phyloP scores from a whole-genome alignment of 2,888 invertebrate species.

The Yponomeuta sedellus region DNA sequence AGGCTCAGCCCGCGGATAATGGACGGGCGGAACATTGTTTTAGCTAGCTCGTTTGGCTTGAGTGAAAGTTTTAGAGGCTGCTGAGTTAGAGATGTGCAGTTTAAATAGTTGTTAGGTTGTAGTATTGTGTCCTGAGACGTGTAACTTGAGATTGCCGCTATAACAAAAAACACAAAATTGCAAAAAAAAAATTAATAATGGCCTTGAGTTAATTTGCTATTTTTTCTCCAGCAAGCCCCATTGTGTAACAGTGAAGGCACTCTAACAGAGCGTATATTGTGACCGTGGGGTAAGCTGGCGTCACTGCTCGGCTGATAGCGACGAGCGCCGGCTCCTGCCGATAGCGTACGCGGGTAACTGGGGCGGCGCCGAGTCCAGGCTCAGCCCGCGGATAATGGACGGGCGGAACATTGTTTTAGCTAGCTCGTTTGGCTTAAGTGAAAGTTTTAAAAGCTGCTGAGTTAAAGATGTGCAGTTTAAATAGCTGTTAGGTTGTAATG shows the following conservation, averaged over 20 bases:
- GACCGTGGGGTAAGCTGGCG: conserved; percentile 31
- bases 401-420: conserved; percentile 53
- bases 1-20: conserved; percentile 52
- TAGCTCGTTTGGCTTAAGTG: background rate
- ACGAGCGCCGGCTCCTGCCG: conserved; percentile 67
- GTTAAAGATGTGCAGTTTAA: background rate
- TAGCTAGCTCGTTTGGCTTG: background rate
- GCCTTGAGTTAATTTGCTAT: no score
- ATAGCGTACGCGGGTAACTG: conserved; percentile 53
- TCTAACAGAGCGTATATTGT: background rate
- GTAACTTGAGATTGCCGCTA: no score
- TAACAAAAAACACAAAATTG: no score
- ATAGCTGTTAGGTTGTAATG: background rate
- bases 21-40: conserved; percentile 57
- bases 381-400: conserved; percentile 40
- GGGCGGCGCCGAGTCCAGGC: conserved; percentile 43
- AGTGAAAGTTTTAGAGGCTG: background rate
- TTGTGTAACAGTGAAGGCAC: no score
- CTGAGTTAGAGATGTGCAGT: background rate
- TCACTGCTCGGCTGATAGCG: conserved; percentile 62
- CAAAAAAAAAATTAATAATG: no score
- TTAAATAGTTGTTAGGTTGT: background rate
- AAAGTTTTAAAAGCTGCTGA: background rate
- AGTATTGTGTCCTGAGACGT: background rate
- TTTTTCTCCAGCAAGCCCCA: no score